Base-by-base conservation (phyloP, 2,113 vertebrate species). In the Chrysochloris asiatica region DNA sequence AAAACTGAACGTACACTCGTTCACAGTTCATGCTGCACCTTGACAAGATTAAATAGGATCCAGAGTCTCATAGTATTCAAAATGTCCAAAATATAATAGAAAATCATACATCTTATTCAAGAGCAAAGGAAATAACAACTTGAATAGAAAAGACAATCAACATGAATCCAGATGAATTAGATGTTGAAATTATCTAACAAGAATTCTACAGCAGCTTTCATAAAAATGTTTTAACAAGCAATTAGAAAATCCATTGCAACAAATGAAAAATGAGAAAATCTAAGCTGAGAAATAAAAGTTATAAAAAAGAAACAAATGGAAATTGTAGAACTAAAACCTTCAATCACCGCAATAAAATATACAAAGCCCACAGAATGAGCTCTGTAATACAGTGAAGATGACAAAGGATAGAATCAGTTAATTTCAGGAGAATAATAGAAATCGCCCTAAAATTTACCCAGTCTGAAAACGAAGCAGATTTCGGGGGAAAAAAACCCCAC, bases 181-280 rank as follows among this genome's bases (percentile, higher is more conserved):
- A 52, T 79, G 33, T 81, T 85, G 41, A 43, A 86, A 91, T 86
- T 86, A 75, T 48, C 19, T 47, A 77, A 85, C 4, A 28, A 86
- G 17, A 33, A 59, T 85, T 77, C 91, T 65, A 24, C 73, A 86
- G 48, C 88, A 63, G 33, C 4, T 36, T 16, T 83, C 11, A 56
- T 80, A 43, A 86, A 88, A 78, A 61, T 56, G 48, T 38, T 95
- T 79, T 22, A 90, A 72, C 16, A 80, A 72, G 45, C 30, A 50
- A 72, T 52, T 83, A 45, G 13, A 45, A 54, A 71, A 75, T 82
- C 43, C 52, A 19, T 91, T 78, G 19, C 86, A 56, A 48, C 16
- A 78, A 93, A 86, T 65, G n/a, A 78, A 89, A 88, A 83, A 94
- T 80, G 77, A 43, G 36, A 75, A 82, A 91, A 81, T 52, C 22